Evolutionary conservation across 2,888 invertebrate species (phyloP).

Genomic region (Diaperis boleti): DNA sequence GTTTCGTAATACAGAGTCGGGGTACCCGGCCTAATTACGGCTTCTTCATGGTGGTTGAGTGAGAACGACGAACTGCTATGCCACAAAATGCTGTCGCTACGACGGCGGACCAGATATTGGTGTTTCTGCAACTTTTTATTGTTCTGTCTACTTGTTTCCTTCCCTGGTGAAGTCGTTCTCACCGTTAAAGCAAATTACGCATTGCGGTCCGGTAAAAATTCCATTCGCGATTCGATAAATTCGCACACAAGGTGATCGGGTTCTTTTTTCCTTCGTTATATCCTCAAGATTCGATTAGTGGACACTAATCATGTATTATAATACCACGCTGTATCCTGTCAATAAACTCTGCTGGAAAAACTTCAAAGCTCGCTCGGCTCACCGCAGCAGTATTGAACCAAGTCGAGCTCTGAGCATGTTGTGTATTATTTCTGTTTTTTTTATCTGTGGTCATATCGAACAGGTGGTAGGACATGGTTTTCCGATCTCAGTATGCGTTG

Average conservation of each 20-base stretch:
- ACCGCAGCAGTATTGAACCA: not conserved
- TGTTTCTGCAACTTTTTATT: no score
- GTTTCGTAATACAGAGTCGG: slow-evolving; percentile 1
- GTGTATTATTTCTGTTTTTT: not conserved
- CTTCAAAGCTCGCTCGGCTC: slow-evolving; percentile 4
- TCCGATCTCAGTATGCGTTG: no score
- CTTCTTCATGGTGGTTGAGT: no score
- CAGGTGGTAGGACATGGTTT: no score
- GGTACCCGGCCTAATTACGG: slow-evolving; percentile 2
- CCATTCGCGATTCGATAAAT: slow-evolving; percentile 46
- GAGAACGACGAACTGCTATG: no score
- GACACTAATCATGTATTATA: slow-evolving; percentile 15
- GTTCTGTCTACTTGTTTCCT: no score
- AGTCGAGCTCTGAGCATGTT: not conserved
- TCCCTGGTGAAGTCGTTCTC: no score
- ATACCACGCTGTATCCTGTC: slow-evolving; percentile 11
- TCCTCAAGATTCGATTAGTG: slow-evolving; percentile 30
- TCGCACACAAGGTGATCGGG: slow-evolving; percentile 47
- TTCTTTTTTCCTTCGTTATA: slow-evolving; percentile 31
- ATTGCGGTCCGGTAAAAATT: slow-evolving; percentile 45
- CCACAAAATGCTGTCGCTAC: no score
- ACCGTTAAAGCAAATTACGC: slow-evolving; percentile 27
- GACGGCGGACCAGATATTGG: no score
- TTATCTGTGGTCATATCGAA: no score
- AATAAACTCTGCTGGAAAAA: slow-evolving; percentile 17